phyloP scores from a whole-genome alignment of 2,797 vertebrate species.

The Morus bassanus region DNA sequence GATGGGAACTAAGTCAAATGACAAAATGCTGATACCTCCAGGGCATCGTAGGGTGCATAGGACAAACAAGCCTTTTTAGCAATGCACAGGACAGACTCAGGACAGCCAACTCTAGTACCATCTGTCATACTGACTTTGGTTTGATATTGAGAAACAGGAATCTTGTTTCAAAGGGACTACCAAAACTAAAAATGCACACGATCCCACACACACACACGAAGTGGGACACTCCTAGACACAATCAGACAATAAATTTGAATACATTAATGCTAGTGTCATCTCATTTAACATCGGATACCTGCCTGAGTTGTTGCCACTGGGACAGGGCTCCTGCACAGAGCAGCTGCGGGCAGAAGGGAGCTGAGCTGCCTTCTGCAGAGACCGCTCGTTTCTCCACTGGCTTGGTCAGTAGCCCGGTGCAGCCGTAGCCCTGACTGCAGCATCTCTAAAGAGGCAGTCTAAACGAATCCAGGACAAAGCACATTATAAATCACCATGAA shows the following conservation, averaged over 20 bases:
- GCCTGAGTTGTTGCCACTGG: not conserved
- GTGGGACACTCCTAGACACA: not conserved
- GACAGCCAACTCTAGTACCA: not conserved
- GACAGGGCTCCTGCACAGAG: not conserved
- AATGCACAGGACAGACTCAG: not conserved
- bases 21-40: not conserved
- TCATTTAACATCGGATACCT: not conserved
- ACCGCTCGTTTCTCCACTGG: accelerated
- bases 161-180: not conserved
- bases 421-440: not conserved
- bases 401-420: not conserved
- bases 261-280: not conserved
- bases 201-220: not conserved
- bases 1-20: not conserved
- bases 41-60: not conserved
- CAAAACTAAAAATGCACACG: not conserved
- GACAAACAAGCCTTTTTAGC: not conserved
- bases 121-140: not conserved
- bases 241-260: not conserved
- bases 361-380: not conserved
- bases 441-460: not conserved
- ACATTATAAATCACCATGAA: not conserved
- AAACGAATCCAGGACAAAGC: not conserved
- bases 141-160: not conserved
- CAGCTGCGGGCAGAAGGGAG: not conserved